A percentile compares a stretch with the other conserved stretches of the same genome.
Conservation (phyloP, 2,888 invertebrate species). For the Stenotaenia linearis region DNA sequence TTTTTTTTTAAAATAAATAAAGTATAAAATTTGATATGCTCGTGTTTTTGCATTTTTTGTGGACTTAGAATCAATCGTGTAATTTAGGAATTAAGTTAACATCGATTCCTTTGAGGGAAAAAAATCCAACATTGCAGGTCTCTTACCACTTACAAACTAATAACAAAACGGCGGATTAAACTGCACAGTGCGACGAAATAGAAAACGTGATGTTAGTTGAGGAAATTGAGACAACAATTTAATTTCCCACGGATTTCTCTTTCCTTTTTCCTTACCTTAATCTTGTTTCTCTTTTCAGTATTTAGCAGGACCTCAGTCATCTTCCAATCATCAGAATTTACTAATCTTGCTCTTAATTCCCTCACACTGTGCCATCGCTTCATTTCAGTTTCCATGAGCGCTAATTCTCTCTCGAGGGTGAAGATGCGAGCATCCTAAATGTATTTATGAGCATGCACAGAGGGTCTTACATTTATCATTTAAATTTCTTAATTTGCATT, state of each 20-base stretch:
- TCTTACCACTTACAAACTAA: no score
- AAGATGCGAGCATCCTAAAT: conserved; percentile 73
- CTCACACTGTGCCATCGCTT: conserved; percentile 21
- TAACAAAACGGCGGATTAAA: no score
- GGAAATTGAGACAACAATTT: not conserved
- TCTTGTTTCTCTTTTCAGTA: conserved; percentile 31
- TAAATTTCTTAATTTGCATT: not conserved
- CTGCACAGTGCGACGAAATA: not conserved
- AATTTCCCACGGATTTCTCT: not conserved
- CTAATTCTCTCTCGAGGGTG: conserved; percentile 77
- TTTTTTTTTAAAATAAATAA: no score
- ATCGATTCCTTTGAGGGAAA: no score
- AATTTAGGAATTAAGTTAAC: no score
- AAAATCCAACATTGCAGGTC: no score
- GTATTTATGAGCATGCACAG: not conserved
- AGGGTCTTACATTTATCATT: not conserved
- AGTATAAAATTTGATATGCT: no score
- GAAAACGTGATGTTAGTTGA: not conserved
- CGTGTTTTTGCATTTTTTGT: no score
- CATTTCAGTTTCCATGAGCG: conserved; percentile 61
- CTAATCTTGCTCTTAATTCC: conserved; percentile 15
- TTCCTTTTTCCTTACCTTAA: conserved; percentile 29
- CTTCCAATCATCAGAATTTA: conserved; percentile 8
- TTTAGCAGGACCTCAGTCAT: conserved; percentile 16
- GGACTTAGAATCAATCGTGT: no score